Conservation (phyloP, 2,888 invertebrate species). For the Xylocampa areola region DNA sequence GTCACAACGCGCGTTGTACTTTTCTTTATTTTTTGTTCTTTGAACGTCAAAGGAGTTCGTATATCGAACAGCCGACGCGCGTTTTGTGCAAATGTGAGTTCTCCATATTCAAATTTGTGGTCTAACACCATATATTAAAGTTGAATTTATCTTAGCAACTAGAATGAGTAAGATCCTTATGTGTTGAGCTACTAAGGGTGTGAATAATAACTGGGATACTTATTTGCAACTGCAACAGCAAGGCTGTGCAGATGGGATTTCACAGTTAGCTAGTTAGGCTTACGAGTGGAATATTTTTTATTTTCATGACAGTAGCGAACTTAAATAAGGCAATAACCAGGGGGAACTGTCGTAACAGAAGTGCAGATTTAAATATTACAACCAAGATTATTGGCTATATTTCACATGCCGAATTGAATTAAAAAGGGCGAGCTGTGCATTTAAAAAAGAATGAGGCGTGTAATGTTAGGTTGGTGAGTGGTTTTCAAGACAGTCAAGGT, state of each 20-base stretch:
- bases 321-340: conserved; percentile 67
- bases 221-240: conserved; percentile 73
- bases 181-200: conserved; percentile 53
- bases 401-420: conserved; percentile 28
- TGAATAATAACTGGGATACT: conserved; percentile 76
- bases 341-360: conserved; percentile 65
- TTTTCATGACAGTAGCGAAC: conserved; percentile 52
- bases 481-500: conserved; percentile 9
- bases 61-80: conserved; percentile 47
- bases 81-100: conserved; percentile 43
- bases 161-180: conserved; percentile 38
- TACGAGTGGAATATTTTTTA: conserved; percentile 49
- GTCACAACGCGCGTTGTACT: conserved; percentile 70
- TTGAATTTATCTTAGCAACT: conserved; percentile 34
- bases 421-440: conserved; percentile 15
- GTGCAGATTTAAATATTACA: conserved; percentile 75
- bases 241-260: conserved; percentile 73
- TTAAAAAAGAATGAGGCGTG: conserved; percentile 10
- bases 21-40: conserved; percentile 69
- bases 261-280: conserved; percentile 69
- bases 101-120: conserved; percentile 29
- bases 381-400: conserved; percentile 57
- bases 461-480: too few relatives aligned
- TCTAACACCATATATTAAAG: conserved; percentile 33
- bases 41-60: conserved; percentile 72